Conservation (phyloP, 1,140 invertebrate genomes). For the Hestina assimilis region DNA sequence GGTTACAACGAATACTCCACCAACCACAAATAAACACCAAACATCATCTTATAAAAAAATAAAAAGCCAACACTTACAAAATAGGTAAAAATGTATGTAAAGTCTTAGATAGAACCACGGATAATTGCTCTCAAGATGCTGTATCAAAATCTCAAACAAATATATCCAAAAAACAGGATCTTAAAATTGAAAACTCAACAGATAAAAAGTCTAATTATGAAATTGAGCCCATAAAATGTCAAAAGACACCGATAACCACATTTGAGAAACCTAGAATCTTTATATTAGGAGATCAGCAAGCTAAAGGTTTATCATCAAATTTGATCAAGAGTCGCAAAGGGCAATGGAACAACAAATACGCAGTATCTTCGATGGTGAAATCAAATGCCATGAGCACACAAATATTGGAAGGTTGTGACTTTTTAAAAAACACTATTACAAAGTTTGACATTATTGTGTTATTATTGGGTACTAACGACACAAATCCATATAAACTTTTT, state of each 20-base stretch:
- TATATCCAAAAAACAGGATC: not conserved
- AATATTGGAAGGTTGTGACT: not conserved
- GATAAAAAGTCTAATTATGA: not conserved
- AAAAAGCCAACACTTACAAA: not conserved
- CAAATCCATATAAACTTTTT: not conserved
- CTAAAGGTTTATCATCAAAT: not conserved
- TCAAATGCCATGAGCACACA: not conserved
- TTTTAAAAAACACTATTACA: not conserved
- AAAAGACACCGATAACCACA: too few relatives aligned
- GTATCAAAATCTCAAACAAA: too few relatives aligned
- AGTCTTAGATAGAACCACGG: not conserved
- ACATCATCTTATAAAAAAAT: not conserved
- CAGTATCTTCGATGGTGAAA: not conserved
- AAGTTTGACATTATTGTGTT: too few relatives aligned
- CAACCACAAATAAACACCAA: not conserved
- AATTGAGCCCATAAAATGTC: not conserved
- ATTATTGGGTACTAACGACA: conserved; percentile 1
- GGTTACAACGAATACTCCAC: not conserved
- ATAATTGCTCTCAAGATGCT: not conserved
- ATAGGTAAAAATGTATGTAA: too few relatives aligned
- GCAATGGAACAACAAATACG: not conserved
- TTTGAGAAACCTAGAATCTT: not conserved
- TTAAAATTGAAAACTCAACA: not conserved
- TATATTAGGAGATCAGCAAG: conserved; percentile 1
- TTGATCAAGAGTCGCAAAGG: not conserved